Evolutionary conservation across 2,888 invertebrate species (phyloP), one percentile per base, ranked within the genome.

Genomic region (Leucania comma): DNA sequence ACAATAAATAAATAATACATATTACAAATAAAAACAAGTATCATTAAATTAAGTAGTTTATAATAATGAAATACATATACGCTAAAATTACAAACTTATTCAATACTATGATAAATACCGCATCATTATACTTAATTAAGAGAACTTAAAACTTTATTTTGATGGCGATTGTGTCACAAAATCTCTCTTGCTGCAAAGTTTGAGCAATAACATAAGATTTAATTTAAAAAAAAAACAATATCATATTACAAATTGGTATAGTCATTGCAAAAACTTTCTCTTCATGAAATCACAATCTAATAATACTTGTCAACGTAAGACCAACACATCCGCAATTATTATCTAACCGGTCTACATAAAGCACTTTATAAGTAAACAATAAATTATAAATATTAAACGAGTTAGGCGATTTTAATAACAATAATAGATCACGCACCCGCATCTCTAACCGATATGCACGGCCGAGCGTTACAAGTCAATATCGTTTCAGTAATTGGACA

Each of bases 391-490:
- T 48, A 68, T 62, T 65, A 64, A 63, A 59, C 12, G 14, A 12
- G 42, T 54, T 61, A 80, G 24, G 65, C 63, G 75, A 74, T 68
- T 65, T 68, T 68, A 58, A 56, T 58, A 56, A 57, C 51, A 66
- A 63, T 56, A 66, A 63, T 67, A 68, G 62, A 62, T 80, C 72
- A 59, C 20, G 65, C n/a, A 56, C 68, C 66, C 60, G 59, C 66
- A 78, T 74, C 66, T 76, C 83, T 80, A 81, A 66, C 56, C 79
- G 86, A 84, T 78, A 86, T 77, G 90, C 88, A 85, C 85, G 68
- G 80, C 76, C 81, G 72, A 88, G 86, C 87, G 86, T 88, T 85
- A 75, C 86, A 75, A 86, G 82, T 85, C 88, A 85, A 86, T 87
- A 85, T 83, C 85, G 84, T 85, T 85, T 78, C 78, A 82, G 81